phyloP scores from a whole-genome alignment of 2,797 vertebrate genomes.

The Cuniculus paca region DNA sequence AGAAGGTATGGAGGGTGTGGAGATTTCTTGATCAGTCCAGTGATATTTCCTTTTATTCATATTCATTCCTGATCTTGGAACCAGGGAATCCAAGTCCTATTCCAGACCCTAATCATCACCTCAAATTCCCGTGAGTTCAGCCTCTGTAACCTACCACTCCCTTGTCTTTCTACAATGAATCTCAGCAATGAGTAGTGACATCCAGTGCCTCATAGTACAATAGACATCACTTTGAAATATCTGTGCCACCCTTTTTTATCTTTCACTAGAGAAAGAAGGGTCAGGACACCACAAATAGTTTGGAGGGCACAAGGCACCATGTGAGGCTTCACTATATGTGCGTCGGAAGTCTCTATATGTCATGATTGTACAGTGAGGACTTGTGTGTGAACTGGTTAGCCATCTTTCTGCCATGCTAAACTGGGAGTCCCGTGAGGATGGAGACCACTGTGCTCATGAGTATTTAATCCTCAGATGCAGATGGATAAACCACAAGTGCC shows the following conservation, averaged over 20 bases:
- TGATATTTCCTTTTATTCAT: neutral
- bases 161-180: neutral
- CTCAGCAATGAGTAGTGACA: neutral
- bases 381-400: neutral
- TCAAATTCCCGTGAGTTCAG: neutral
- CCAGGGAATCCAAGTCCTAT: neutral
- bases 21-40: neutral
- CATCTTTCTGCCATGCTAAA: neutral
- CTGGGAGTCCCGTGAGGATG: neutral
- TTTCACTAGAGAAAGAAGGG: neutral
- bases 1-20: neutral
- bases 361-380: neutral
- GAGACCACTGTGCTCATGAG: neutral
- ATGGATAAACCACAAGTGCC: neutral
- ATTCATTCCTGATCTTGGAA: neutral
- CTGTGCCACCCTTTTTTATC: neutral
- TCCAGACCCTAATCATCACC: neutral
- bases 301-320: neutral
- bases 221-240: neutral
- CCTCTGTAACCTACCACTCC: neutral
- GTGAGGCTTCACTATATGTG: neutral
- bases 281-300: neutral
- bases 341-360: neutral
- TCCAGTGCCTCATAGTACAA: neutral
- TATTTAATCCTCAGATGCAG: neutral